Conservation (phyloP, 2,113 vertebrate genomes). For the Dascyllus trimaculatus region DNA sequence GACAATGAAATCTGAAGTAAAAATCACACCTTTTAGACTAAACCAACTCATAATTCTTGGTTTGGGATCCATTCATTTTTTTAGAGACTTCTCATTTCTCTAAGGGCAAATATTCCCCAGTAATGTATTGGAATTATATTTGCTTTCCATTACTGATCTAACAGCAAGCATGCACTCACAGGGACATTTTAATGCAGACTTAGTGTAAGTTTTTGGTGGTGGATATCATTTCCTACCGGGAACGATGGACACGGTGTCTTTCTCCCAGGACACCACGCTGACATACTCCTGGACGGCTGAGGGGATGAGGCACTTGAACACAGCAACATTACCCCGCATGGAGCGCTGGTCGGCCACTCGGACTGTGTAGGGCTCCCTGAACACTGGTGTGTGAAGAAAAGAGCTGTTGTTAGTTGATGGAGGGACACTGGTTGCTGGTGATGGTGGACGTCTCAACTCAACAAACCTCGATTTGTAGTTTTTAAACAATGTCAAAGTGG, state of each 20-base stretch:
- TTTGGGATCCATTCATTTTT: slow-evolving; percentile 4
- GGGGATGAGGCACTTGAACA: slow-evolving; percentile 99
- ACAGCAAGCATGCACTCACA: slow-evolving; percentile 18
- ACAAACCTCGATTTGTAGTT: background rate
- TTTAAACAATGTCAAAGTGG: too few relatives aligned
- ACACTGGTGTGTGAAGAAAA: slow-evolving; percentile 77
- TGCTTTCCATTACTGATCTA: slow-evolving; percentile 53
- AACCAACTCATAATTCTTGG: background rate
- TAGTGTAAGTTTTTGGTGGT: background rate
- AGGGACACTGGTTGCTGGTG: background rate
- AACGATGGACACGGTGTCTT: slow-evolving; percentile 97
- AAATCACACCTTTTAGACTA: slow-evolving; percentile 9
- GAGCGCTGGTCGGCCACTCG: slow-evolving; percentile 99
- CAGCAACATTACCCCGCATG: slow-evolving; percentile 98
- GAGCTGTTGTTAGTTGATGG: slow-evolving; percentile 21
- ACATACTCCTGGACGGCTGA: slow-evolving; percentile 98
- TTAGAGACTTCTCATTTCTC: slow-evolving; percentile 20
- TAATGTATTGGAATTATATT: slow-evolving; percentile 43
- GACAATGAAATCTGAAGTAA: slow-evolving; percentile 12
- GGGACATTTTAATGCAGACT: background rate
- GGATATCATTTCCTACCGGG: slow-evolving; percentile 88
- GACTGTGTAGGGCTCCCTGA: slow-evolving; percentile 99
- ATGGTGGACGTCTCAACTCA: background rate
- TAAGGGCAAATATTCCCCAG: slow-evolving; percentile 8
- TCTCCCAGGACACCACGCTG: slow-evolving; percentile 99